A percentile compares a stretch with the other conserved stretches of the same genome.
Evolutionary conservation across 2,888 invertebrate species (phyloP).

Genomic region (Cosmopolites sordidus): DNA sequence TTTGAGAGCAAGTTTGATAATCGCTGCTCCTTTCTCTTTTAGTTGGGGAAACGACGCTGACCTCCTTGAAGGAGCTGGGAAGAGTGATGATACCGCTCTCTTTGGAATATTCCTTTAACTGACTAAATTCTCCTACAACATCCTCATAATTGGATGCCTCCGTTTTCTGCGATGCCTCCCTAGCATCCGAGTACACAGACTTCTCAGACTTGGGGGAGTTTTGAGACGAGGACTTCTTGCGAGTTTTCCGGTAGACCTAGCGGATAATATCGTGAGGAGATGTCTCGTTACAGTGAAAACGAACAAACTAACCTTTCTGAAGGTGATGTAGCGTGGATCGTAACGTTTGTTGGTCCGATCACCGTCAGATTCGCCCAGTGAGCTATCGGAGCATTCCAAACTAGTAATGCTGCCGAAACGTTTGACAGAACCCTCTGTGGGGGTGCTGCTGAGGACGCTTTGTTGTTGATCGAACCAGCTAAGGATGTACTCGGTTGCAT

Average conservation of each 20-base stretch:
- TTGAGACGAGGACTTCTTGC: slow-evolving; percentile 23
- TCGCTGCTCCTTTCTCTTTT: slow-evolving; percentile 38
- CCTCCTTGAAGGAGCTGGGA: slow-evolving; percentile 18
- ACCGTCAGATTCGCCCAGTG: slow-evolving; percentile 36
- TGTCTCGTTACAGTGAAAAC: not conserved
- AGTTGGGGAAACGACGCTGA: not conserved
- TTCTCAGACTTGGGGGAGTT: slow-evolving; percentile 8
- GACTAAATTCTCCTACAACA: slow-evolving; percentile 7
- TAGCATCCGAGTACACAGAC: not conserved
- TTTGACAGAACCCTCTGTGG: slow-evolving; percentile 9
- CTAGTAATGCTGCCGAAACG: slow-evolving; percentile 17
- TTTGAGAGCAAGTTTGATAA: slow-evolving; percentile 40
- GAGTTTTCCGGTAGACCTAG: slow-evolving; percentile 23
- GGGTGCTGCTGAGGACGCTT: slow-evolving; percentile 5
- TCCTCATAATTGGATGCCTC: slow-evolving; percentile 1
- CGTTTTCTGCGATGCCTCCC: not conserved
- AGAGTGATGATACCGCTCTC: slow-evolving; percentile 43
- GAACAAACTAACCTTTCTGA: slow-evolving; percentile 31
- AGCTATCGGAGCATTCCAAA: slow-evolving; percentile 31
- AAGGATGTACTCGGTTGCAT: slow-evolving; percentile 41
- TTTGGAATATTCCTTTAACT: slow-evolving; percentile 30
- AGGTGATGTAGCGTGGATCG: slow-evolving; percentile 30
- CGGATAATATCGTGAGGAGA: not conserved
- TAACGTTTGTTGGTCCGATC: slow-evolving; percentile 25
- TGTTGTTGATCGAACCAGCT: slow-evolving; percentile 40